Evolutionary conservation across 1,140 invertebrate species (phyloP), one percentile per base, ranked within the genome.

Genomic region (Delia radicum): DNA sequence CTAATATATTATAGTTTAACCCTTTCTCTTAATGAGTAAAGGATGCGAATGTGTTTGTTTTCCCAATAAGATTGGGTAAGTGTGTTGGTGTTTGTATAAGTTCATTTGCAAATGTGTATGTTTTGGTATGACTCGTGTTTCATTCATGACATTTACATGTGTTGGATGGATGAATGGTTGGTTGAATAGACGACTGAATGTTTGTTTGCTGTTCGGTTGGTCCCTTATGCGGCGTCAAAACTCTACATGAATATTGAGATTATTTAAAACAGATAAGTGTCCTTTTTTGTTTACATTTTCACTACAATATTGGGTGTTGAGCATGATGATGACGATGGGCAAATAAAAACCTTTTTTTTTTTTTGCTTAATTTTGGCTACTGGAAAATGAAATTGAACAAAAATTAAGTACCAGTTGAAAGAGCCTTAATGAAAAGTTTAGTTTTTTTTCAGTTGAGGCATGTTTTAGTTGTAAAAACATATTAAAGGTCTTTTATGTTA

Each of bases 101-200:
- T 10, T 15, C 31, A 33, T 37, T 10, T 55, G 48, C n/a, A 55
- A 37, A 37, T 37, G 33, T 37, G 8, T 37, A 10, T 37, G 8
- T 21, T 55, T 55, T 55, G 48, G 24, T 55, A 55, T 55, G 48
- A 55, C n/a, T 55, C 48, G 48, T 55, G 46, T 55, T 55, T 55
- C 46, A 55, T 55, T 55, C 46, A 21, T 55, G 48, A 55, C 48
- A 55, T 55, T 55, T 55, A 55, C 48, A 55, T 55, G 48, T 55
- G 48, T 55, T 55, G 48, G 48, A 21, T 55, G 48, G 48, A 55
- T 55, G 48, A 21, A 55, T 55, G 24, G 48, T 55, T 21, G 48
- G n/a, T 55, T 55, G 48, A 5, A 7, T 21, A 10, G n/a, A 7
- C 24, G 48, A 6, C n/a, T 55, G 48, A 3, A 7, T 55, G n/a